phyloP scores from a whole-genome alignment of 2,797 vertebrate genomes.

The Gadopsis marmoratus region DNA sequence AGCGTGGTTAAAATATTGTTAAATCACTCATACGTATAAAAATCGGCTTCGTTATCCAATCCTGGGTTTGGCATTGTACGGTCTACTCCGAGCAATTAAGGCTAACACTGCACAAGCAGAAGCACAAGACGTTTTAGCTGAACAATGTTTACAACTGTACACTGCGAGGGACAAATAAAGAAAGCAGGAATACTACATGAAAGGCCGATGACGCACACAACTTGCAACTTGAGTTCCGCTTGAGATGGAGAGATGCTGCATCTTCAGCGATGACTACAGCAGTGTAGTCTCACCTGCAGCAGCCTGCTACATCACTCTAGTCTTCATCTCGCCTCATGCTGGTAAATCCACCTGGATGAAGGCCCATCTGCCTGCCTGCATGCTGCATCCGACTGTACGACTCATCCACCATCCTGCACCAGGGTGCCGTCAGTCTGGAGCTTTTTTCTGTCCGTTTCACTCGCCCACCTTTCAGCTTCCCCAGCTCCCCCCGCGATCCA shows the following conservation, averaged over 20 bases:
- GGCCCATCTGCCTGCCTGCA: slow-evolving; percentile 39
- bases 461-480: background rate
- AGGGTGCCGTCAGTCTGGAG: background rate
- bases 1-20: background rate
- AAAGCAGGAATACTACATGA: background rate
- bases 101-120: background rate
- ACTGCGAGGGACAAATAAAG: background rate
- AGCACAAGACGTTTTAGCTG: background rate
- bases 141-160: background rate
- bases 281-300: background rate
- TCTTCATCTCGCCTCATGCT: slow-evolving; percentile 19
- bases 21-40: background rate
- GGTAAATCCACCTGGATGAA: slow-evolving; percentile 34
- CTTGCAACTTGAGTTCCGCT: background rate
- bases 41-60: background rate
- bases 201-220: background rate
- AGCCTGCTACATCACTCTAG: slow-evolving; percentile 2
- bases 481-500: background rate
- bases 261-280: slow-evolving; percentile 30
- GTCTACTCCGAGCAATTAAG: background rate
- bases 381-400: slow-evolving; percentile 21
- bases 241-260: background rate
- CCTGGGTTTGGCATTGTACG: background rate
- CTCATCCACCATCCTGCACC: slow-evolving; percentile 38
- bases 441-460: slow-evolving; percentile 9